phyloP scores from a whole-genome alignment of 2,888 invertebrate species.

The Osmoderma eremita region DNA sequence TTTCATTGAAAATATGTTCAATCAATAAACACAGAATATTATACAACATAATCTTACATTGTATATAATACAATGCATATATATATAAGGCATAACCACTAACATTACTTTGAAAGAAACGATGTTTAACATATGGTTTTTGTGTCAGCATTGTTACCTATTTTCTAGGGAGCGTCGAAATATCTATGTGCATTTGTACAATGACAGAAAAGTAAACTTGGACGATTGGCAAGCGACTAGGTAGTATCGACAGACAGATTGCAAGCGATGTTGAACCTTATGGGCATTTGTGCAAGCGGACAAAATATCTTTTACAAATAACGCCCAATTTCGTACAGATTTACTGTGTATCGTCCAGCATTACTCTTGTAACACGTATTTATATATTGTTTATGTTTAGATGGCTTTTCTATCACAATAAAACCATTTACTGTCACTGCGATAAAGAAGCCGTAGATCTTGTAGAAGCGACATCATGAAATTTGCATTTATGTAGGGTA shows the following conservation, averaged over 20 bases:
- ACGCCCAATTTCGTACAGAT: no score
- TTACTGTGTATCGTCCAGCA: no score
- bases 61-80: background rate
- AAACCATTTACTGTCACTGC: conserved; percentile 10
- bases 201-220: no score
- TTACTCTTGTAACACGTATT: conserved; percentile 1
- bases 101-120: background rate
- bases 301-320: no score
- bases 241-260: no score
- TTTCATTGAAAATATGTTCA: background rate
- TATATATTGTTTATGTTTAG: conserved; percentile 20
- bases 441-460: conserved; percentile 34
- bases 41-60: background rate
- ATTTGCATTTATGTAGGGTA: conserved; percentile 28
- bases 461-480: conserved; percentile 22
- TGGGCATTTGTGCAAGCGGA: no score
- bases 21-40: background rate
- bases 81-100: background rate
- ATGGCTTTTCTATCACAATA: conserved; percentile 16
- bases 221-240: no score
- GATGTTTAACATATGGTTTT: conserved; percentile 8
- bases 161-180: conserved; percentile 31
- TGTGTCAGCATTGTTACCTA: conserved; percentile 30
- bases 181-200: background rate
- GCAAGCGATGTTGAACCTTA: no score